Conservation (phyloP, 2,113 vertebrate genomes). For the Cyprichromis sp. region DNA sequence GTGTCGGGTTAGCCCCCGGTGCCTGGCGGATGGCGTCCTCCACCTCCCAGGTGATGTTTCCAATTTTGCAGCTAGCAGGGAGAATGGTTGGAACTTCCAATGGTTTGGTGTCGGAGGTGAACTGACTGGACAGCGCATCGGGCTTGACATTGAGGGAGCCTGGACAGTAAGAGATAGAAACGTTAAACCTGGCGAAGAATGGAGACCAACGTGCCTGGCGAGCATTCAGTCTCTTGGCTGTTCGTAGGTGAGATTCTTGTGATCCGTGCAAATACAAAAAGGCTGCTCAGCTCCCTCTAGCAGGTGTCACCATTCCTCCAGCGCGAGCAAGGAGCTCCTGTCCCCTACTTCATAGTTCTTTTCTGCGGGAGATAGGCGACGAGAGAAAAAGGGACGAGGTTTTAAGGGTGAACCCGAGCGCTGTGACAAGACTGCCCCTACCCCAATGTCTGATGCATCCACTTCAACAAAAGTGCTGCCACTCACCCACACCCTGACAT, state of each 20-base stretch:
- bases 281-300: background rate
- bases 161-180: background rate
- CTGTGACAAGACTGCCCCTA: background rate
- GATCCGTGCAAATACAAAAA: background rate
- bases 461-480: background rate
- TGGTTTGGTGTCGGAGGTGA: rapidly evolving
- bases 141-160: background rate
- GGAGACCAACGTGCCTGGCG: background rate
- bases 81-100: background rate
- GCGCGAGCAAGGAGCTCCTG: background rate
- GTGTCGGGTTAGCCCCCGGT: rapidly evolving
- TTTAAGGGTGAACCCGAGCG: background rate
- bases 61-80: background rate
- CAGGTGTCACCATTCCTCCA: background rate
- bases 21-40: background rate
- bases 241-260: background rate
- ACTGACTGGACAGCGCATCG: background rate
- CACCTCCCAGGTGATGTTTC: background rate
- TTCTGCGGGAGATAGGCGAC: rapidly evolving
- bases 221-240: background rate
- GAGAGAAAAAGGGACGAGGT: background rate
- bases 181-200: rapidly evolving
- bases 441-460: background rate
- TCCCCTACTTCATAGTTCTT: background rate
- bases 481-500: background rate